These are phyloP conservation scores for Isaurus tuberculatus DNA, from an alignment of 92 coral and sea anemone genomes.

Conservation along the genomic window DNA sequence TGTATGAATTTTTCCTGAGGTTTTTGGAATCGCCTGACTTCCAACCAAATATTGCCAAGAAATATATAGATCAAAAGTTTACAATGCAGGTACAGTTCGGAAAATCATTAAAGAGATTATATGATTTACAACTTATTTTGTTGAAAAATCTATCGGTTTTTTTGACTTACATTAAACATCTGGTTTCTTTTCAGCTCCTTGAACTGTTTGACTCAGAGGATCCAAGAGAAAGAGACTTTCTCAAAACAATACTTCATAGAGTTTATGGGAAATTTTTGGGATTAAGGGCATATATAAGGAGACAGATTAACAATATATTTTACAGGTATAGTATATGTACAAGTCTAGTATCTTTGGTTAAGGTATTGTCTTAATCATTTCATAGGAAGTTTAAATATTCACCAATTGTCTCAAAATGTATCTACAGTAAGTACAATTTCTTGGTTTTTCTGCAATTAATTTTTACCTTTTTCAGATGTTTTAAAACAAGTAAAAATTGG, in stretches of 20 bases:
- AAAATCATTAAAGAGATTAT: neutral
- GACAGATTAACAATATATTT: constrained; percentile 95
- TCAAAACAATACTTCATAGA: constrained; percentile 97
- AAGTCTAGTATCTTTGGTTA: neutral
- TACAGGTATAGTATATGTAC: constrained; percentile 70
- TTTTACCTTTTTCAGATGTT: too few relatives aligned
- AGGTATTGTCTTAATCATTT: too few relatives aligned
- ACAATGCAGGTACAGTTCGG: constrained; percentile 97
- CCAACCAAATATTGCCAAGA: constrained; percentile 91
- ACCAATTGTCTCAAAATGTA: too few relatives aligned
- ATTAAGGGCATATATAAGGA: constrained; percentile 92
- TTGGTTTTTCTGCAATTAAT: too few relatives aligned
- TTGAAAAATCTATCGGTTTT: neutral
- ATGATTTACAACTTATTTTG: neutral
- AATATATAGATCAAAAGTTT: constrained; percentile 91
- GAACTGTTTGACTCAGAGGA: constrained; percentile 98
- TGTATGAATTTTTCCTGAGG: constrained; percentile 92
- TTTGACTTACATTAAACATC: neutral
- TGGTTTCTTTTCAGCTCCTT: constrained; percentile 69
- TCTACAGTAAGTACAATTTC: too few relatives aligned
- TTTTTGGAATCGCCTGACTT: constrained; percentile 96
- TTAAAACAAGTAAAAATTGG: too few relatives aligned
- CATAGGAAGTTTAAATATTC: too few relatives aligned
- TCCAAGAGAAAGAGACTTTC: constrained; percentile 97
- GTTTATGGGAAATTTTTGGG: constrained; percentile 98